A percentile compares a stretch with the other conserved stretches of the same genome.
phyloP scores from a whole-genome alignment of 92 coral and sea anemone species.

The Porites evermanni region DNA sequence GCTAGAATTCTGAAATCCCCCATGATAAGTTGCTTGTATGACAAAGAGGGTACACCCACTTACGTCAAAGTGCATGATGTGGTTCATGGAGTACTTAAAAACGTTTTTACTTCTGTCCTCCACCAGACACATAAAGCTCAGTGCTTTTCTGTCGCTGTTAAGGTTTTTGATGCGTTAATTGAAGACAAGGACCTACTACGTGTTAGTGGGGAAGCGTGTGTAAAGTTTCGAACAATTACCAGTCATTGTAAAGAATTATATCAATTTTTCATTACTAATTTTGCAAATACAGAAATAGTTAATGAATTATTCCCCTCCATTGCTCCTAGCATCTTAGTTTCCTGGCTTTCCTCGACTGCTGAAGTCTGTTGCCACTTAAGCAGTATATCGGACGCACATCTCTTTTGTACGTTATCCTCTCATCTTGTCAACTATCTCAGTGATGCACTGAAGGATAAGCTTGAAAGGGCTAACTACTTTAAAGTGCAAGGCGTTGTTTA shows the following conservation, averaged over 20 bases:
- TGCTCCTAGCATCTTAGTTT: background rate
- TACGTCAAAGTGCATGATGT: background rate
- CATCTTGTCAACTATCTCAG: background rate
- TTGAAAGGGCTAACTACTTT: background rate
- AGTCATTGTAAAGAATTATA: background rate
- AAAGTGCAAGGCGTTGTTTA: no score
- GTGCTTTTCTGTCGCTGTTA: background rate
- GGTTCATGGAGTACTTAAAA: background rate
- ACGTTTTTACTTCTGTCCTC: background rate
- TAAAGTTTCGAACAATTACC: background rate
- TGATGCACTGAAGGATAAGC: no score
- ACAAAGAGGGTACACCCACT: background rate
- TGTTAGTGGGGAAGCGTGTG: background rate
- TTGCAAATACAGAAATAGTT: background rate
- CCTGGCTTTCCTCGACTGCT: constrained; percentile 11
- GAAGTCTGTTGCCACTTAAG: background rate
- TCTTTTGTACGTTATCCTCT: background rate
- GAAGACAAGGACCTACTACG: no score
- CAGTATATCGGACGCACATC: background rate
- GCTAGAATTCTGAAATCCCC: background rate
- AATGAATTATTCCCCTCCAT: background rate
- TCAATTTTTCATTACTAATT: background rate
- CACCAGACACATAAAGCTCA: background rate
- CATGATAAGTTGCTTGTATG: background rate
- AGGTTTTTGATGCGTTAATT: background rate